phyloP scores from a whole-genome alignment of 2,888 invertebrate species.

The Latheticus oryzae region DNA sequence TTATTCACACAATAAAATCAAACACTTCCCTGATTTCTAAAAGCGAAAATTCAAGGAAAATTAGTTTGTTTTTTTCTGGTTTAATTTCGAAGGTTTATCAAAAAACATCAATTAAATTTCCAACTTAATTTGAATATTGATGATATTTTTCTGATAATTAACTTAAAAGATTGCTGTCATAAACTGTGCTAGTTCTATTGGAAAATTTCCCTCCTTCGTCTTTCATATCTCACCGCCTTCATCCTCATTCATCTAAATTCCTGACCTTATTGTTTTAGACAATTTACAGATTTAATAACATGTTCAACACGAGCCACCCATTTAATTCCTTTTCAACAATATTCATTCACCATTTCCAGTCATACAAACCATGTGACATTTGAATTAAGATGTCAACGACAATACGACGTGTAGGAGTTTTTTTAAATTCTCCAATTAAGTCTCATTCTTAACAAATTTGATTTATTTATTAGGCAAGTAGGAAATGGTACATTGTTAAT shows the following conservation, averaged over 20 bases:
- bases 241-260: neutral
- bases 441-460: constrained; percentile 16
- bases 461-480: constrained; percentile 24
- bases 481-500: constrained; percentile 28
- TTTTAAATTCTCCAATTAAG: constrained; percentile 25
- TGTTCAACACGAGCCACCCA: neutral
- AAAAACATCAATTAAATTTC: too few relatives aligned
- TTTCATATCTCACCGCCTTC: neutral
- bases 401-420: constrained; percentile 17
- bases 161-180: too few relatives aligned
- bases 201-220: neutral
- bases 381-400: constrained; percentile 31
- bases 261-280: constrained; percentile 6
- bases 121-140: too few relatives aligned
- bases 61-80: too few relatives aligned
- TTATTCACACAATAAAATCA: too few relatives aligned
- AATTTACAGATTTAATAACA: constrained; percentile 11
- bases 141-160: too few relatives aligned
- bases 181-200: too few relatives aligned
- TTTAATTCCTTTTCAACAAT: too few relatives aligned
- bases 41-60: too few relatives aligned
- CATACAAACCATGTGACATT: constrained; percentile 25
- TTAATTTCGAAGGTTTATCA: too few relatives aligned
- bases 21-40: too few relatives aligned
- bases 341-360: too few relatives aligned